Conservation (phyloP, 2,888 invertebrate genomes). For the Amiota communis region DNA sequence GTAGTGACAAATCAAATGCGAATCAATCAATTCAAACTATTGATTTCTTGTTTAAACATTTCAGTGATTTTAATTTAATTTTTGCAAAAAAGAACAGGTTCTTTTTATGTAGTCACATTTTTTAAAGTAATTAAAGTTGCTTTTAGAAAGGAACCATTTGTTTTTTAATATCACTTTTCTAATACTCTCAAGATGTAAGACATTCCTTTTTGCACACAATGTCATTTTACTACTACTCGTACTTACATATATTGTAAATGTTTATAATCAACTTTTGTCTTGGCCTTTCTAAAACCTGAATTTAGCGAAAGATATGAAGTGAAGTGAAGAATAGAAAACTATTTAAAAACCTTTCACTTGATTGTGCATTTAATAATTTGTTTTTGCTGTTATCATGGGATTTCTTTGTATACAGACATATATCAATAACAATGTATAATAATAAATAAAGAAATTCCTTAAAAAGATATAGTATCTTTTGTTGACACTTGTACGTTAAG, state of each 20-base stretch:
- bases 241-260: no score
- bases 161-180: not conserved
- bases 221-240: not conserved
- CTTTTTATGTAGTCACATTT: not conserved
- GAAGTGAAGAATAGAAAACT: no score
- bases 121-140: constrained; percentile 56
- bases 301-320: not conserved
- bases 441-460: not conserved
- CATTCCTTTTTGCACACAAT: not conserved
- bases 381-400: not conserved
- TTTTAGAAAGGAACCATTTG: constrained; percentile 52
- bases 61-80: not conserved
- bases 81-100: not conserved
- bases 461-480: not conserved
- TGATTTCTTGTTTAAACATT: not conserved
- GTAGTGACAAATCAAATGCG: not conserved
- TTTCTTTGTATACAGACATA: no score
- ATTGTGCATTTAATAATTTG: constrained; percentile 5
- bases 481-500: no score
- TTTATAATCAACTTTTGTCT: not conserved
- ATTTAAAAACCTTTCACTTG: constrained; percentile 11
- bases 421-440: not conserved
- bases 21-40: not conserved
- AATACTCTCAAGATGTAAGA: not conserved
- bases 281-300: constrained; percentile 4